Conservation (phyloP, 2,888 invertebrate species). For the Amphipoea oculea region DNA sequence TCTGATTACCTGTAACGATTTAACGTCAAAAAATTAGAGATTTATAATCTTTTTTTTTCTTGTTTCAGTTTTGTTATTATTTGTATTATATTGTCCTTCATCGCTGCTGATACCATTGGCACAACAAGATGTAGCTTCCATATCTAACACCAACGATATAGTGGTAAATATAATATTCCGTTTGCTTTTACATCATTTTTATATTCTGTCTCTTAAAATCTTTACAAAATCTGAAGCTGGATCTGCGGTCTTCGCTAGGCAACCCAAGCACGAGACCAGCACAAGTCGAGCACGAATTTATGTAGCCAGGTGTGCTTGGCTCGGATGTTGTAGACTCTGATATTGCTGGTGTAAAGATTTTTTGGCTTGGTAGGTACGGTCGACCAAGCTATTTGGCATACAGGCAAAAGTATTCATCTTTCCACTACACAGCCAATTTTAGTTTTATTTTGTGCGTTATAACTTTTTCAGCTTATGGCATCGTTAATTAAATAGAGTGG, state of each 20-base stretch:
- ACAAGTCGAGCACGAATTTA: background rate
- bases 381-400: too few relatives aligned
- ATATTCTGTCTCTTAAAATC: background rate
- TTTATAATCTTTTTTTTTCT: background rate
- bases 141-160: background rate
- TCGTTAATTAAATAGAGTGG: too few relatives aligned
- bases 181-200: background rate
- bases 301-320: background rate
- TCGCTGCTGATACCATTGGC: background rate
- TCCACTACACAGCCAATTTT: too few relatives aligned
- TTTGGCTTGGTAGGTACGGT: background rate
- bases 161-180: conserved; percentile 24
- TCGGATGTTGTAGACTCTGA: background rate
- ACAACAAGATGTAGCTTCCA: background rate
- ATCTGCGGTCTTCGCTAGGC: background rate
- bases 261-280: background rate
- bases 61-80: conserved; percentile 34
- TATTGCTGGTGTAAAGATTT: background rate
- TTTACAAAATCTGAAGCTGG: background rate
- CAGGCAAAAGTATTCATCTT: too few relatives aligned
- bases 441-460: too few relatives aligned
- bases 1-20: background rate
- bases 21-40: background rate
- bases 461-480: too few relatives aligned
- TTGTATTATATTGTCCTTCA: conserved; percentile 1